These are phyloP conservation scores for Iphiclides podalirius DNA, from an alignment of 2,888 invertebrate species.

Conservation along the genomic window DNA sequence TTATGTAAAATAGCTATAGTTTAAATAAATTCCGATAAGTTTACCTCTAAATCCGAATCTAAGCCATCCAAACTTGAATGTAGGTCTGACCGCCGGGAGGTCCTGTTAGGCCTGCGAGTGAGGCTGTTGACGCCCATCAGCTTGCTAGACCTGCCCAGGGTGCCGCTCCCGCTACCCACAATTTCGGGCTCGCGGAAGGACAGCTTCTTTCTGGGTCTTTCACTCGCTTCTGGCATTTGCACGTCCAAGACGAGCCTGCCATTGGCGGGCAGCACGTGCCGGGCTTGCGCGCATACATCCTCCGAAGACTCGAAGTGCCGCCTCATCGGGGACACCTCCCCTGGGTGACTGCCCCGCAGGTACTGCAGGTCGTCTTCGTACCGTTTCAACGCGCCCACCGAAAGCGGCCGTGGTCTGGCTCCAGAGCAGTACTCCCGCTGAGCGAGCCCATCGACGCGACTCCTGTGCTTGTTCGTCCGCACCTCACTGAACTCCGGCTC, in stretches of 20 bases:
- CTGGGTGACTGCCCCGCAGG: conserved; percentile 42
- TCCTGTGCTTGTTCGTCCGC: conserved; percentile 55
- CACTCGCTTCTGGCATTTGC: conserved; percentile 55
- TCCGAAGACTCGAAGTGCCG: conserved; percentile 59
- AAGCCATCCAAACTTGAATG: conserved; percentile 79
- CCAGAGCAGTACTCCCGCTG: conserved; percentile 39
- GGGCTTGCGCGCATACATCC: conserved; percentile 65
- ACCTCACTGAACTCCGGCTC: conserved; percentile 66
- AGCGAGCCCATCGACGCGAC: conserved; percentile 50
- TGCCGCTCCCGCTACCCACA: conserved; percentile 58
- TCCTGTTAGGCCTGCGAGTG: conserved; percentile 52
- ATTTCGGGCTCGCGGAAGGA: conserved; percentile 93
- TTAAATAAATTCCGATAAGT: too few species aligned
- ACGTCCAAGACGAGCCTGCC: conserved; percentile 62
- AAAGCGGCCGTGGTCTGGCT: conserved; percentile 56
- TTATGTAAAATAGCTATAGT: too few species aligned
- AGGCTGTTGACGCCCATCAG: conserved; percentile 70
- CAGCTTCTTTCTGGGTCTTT: conserved; percentile 89
- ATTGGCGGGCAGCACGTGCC: conserved; percentile 59
- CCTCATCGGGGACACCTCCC: conserved; percentile 44
- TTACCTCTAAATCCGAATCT: conserved; percentile 81
- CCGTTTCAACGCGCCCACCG: conserved; percentile 61
- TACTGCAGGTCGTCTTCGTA: conserved; percentile 54
- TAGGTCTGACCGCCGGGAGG: conserved; percentile 52
- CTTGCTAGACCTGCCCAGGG: conserved; percentile 62